These are phyloP conservation scores for Melipona beecheii DNA, from an alignment of 2,888 invertebrate genomes.

Conservation along the genomic window DNA sequence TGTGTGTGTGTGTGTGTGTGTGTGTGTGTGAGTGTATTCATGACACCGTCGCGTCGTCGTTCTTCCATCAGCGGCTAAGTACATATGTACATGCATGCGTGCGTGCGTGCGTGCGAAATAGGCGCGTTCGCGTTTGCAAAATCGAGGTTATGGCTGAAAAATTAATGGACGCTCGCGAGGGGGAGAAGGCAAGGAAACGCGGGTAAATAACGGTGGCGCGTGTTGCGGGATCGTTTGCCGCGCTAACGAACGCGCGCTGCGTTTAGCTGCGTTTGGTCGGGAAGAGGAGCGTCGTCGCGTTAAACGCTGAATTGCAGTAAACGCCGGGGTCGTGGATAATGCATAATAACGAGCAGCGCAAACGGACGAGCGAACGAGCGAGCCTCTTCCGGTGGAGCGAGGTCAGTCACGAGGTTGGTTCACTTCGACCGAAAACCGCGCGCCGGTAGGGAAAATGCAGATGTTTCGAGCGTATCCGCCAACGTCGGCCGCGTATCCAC, in stretches of 20 bases:
- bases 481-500: conserved; percentile 19
- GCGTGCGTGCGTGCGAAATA: too few species aligned
- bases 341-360: conserved; percentile 20
- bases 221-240: conserved; percentile 12
- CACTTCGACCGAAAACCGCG: conserved; percentile 13
- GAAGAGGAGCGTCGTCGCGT: conserved; percentile 7
- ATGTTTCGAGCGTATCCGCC: conserved; percentile 42
- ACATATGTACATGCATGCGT: conserved; percentile 17
- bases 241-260: conserved; percentile 16
- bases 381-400: background rate
- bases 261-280: background rate
- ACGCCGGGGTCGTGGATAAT: conserved; percentile 3
- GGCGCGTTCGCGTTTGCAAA: conserved; percentile 32
- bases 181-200: background rate
- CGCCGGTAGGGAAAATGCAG: conserved; percentile 43
- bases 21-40: background rate
- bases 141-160: conserved; percentile 51
- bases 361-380: background rate
- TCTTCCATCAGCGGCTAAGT: too few species aligned
- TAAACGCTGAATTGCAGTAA: conserved; percentile 14
- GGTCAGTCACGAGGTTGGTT: background rate
- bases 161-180: conserved; percentile 19
- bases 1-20: too few species aligned
- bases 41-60: too few species aligned
- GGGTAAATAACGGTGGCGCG: conserved; percentile 10